Conservation (phyloP, 2,113 vertebrate species). For the Crotalus viridis region DNA sequence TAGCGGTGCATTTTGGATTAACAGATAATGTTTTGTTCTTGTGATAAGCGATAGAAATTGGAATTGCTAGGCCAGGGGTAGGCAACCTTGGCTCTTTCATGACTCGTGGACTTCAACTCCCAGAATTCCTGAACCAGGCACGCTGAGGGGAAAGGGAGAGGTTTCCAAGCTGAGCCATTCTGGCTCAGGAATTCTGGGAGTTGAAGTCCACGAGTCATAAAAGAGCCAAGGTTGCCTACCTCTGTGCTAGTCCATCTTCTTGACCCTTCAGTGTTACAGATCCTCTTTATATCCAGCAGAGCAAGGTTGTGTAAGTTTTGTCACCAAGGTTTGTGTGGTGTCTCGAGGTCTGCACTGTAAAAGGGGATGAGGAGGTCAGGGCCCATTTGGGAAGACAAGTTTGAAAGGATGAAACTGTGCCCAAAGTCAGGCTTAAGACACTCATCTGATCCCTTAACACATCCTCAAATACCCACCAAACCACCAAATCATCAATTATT, state of each 20-base stretch:
- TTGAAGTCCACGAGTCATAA: too few relatives aligned
- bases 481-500: not conserved
- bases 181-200: too few relatives aligned
- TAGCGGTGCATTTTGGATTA: not conserved
- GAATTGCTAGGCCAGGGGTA: not conserved
- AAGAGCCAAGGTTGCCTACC: too few relatives aligned
- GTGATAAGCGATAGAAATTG: not conserved
- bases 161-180: too few relatives aligned
- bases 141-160: too few relatives aligned
- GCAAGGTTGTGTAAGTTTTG: not conserved
- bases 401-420: not conserved
- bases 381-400: not conserved
- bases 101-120: too few relatives aligned
- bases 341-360: not conserved
- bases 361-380: not conserved
- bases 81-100: too few relatives aligned
- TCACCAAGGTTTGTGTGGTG: not conserved
- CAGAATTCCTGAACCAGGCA: too few relatives aligned
- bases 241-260: not conserved
- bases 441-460: not conserved
- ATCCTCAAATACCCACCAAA: not conserved
- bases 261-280: not conserved
- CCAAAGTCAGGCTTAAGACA: not conserved
- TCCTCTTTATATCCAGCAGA: not conserved
- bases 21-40: not conserved